Evolutionary conservation across 2,113 vertebrate genomes (phyloP), one percentile per base, ranked within the genome.

Genomic region (Blennius ocellaris): DNA sequence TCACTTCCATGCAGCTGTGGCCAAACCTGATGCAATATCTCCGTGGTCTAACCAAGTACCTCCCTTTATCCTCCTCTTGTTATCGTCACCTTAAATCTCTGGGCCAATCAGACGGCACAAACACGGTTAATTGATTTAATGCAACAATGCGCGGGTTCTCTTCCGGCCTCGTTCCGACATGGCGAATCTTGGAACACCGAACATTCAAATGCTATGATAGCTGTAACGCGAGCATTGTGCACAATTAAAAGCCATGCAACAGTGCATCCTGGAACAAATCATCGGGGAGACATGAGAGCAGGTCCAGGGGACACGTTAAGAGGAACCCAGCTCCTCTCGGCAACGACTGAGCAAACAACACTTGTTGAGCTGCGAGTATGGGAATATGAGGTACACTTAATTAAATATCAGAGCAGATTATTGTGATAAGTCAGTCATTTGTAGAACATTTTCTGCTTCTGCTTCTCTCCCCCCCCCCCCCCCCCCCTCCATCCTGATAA

Each of bases 331-430:
- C 21, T 40, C 48, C 30, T 57, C 21, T 5, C 5, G 41, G 48
- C 61, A 44, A 39, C 40, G 56, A 6, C 21, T 17, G 54, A 14
- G 60, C 30, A 6, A 49, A 52, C 43, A 2, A 40, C 15, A 64
- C 38, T 30, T 65, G 38, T 9, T 39, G 36, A 61, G 45, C 52
- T 47, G 17, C 39, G 47, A 69, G 39, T 41, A 38, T 7, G 14
- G 47, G 17, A 53, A 40, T 41, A 36, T 40, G 16, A 54, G 36
- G 36, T 8, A 36, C 56, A 41, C 59, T 11, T 14, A 60, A 69
- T 60, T 44, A 36, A 2, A 54, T 40, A 9, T 36, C 41, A 57
- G 56, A 75, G 38, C 39, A 63, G 60, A 45, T 30, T 17, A 81
- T 44, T 17, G 50, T 16, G 43, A 36, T 50, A 8, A 55, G 60